phyloP scores from a whole-genome alignment of 2,113 vertebrate genomes.

The Rhadina sibilatrix region DNA sequence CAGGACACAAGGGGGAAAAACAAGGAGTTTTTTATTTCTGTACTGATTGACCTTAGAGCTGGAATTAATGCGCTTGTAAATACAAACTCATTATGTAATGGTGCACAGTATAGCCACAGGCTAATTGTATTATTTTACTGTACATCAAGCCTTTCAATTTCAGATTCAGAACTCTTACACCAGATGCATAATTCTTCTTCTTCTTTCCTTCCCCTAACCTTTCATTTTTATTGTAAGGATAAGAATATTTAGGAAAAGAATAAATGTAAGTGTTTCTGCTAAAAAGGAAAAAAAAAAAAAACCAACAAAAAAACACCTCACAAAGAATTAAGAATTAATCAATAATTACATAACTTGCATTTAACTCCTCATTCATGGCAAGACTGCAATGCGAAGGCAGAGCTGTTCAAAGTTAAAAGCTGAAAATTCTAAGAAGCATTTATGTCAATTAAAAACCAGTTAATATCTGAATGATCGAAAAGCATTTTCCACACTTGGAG shows the following conservation, averaged over 20 bases:
- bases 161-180: neutral
- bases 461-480: neutral
- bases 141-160: neutral
- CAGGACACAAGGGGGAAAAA: neutral
- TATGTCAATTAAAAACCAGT: neutral
- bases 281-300: neutral
- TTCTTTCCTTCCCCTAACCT: neutral
- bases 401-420: neutral
- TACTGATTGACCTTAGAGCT: neutral
- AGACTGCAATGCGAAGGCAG: neutral
- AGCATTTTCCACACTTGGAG: neutral
- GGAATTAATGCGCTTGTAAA: neutral
- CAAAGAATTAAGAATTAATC: neutral
- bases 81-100: neutral
- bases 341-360: neutral
- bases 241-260: neutral
- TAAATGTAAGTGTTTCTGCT: neutral
- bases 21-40: neutral
- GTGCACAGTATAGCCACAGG: neutral
- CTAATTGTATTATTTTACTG: neutral
- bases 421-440: neutral
- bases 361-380: neutral
- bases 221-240: neutral
- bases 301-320: rapidly evolving
- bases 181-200: neutral